These are phyloP conservation scores for Notamacropus eugenii DNA, from an alignment of 2,797 vertebrate species.

Conservation along the genomic window DNA sequence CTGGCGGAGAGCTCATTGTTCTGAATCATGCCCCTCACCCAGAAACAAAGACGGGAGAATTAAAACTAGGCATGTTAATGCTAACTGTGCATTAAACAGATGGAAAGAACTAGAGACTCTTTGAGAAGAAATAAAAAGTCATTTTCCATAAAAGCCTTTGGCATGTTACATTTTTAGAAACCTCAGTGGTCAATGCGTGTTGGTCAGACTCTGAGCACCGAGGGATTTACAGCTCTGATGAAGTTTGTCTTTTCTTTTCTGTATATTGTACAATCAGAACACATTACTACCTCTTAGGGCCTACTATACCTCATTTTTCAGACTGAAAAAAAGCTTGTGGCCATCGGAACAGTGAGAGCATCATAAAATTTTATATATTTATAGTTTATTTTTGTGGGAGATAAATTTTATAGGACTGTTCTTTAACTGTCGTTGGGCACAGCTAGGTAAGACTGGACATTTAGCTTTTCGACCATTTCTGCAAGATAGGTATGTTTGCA, in stretches of 20 bases:
- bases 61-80: constrained; percentile 59
- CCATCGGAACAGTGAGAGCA: constrained; percentile 91
- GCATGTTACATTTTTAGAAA: constrained; percentile 75
- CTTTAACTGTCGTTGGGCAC: constrained; percentile 91
- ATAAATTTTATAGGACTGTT: constrained; percentile 95
- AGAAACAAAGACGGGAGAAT: constrained; percentile 67
- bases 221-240: constrained; percentile 87
- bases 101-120: constrained; percentile 74
- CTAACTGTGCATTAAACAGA: constrained; percentile 74
- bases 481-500: constrained; percentile 89
- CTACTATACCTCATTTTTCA: constrained; percentile 97
- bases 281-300: constrained; percentile 97
- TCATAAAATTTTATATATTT: constrained; percentile 94
- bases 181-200: constrained; percentile 82
- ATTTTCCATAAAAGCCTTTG: constrained; percentile 58
- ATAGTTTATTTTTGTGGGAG: constrained; percentile 96
- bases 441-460: constrained; percentile 92
- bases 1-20: constrained; percentile 65
- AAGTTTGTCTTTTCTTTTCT: constrained; percentile 89
- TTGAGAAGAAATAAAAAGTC: constrained; percentile 72
- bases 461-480: constrained; percentile 89
- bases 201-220: constrained; percentile 84
- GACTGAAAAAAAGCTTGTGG: constrained; percentile 92
- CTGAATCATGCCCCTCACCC: constrained; percentile 54
- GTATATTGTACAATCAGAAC: constrained; percentile 95